phyloP scores from a whole-genome alignment of 2,113 vertebrate species.

The crab-eating macaque (Macaca fascicularis) region T2T-MFA8v1.1 NC_088379.1:48134501-48135000 shows the following conservation, averaged over 20 bases:
- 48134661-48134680: background rate
- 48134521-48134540: background rate
- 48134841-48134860: no score
- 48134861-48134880: no score
- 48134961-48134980: no score
- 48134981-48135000: no score
- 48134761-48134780: no score
- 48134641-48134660: background rate
- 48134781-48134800: no score
- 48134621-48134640: background rate
- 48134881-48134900: no score
- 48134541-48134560: background rate
- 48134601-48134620: background rate
- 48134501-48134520: background rate
- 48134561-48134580: background rate
- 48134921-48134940: no score
- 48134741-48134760: background rate
- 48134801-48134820: no score
- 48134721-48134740: background rate
- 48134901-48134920: no score
- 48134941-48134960: no score
- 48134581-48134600: rapidly evolving
- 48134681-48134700: background rate
- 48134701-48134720: background rate
- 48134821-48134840: no score